Evolutionary conservation across 2,797 vertebrate genomes (phyloP), one percentile per base, ranked within the genome.

Genomic region (Gymnoscopelus microlampas): DNA sequence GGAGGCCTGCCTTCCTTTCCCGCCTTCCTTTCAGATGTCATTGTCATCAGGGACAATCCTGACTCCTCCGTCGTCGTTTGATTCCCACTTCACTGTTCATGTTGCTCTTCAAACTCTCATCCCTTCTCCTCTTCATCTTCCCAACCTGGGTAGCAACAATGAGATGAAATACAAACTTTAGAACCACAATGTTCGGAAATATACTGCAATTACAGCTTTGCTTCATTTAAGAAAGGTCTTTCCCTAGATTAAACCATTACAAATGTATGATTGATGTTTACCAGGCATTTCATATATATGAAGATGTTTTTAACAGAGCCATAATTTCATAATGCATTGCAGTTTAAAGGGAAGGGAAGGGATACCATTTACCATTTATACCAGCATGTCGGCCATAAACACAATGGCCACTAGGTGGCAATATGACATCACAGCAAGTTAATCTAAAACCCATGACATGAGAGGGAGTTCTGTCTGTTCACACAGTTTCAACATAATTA

Each of bases 1-100:
- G 68, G 71, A 86, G 73, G 68, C 68, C 68, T 60, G 85, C 84
- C 73, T 70, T 66, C 78, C 70, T 75, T 78, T 73, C 29, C 73
- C 47, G 74, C 62, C 71, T 60, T 19, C 73, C 70, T 81, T 49
- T 29, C 7, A 74, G 66, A 63, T 59, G 58, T 78, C 64, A 59
- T 51, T 39, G 55, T 60, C 77, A 81, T 44, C 72, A 91, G 1
- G 66, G 58, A 70, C 81, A 79, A 39, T 94, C 93, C 76, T 92
- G 88, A 87, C 93, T 94, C 71, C 78, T 86, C 66, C 91, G 81
- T 7, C 85, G 83, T 1, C 87, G 88, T 74, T 94, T 94, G 15
- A 82, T 76, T 78, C 84, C 73, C 71, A 86, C 47, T 29, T 87
- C 90, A 12, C 89, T 87, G 6, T 91, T 94, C 63, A 92, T 75